Conservation (phyloP, 1,140 invertebrate genomes). For the Hermetia illucens region DNA sequence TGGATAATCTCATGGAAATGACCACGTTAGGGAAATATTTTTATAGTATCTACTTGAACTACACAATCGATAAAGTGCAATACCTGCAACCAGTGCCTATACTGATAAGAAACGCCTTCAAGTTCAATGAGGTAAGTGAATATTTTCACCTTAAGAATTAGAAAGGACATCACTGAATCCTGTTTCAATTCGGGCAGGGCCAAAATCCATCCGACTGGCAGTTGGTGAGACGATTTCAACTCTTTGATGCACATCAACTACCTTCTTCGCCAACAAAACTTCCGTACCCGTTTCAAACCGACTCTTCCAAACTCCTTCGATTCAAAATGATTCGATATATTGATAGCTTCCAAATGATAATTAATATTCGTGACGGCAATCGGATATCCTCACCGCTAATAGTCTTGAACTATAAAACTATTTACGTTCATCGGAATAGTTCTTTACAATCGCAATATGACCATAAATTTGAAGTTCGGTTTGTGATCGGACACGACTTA, state of each 20-base stretch:
- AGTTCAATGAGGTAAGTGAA: slow-evolving; percentile 18
- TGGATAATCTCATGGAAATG: slow-evolving; percentile 35
- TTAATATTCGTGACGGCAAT: slow-evolving; percentile 15
- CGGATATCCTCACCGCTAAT: slow-evolving; percentile 19
- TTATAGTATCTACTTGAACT: slow-evolving; percentile 36
- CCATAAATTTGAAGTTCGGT: slow-evolving; percentile 14
- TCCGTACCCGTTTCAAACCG: too few species aligned
- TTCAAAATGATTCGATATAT: too few species aligned
- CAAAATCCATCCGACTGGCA: slow-evolving; percentile 39
- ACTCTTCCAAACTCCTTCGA: too few species aligned
- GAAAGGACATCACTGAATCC: slow-evolving; percentile 4
- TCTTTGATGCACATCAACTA: slow-evolving; percentile 37
- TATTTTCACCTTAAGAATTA: too few species aligned
- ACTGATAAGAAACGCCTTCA: slow-evolving; percentile 30
- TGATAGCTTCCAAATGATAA: slow-evolving; percentile 17
- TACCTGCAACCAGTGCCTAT: slow-evolving; percentile 44
- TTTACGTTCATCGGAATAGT: slow-evolving; percentile 15
- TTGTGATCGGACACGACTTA: slow-evolving; percentile 8
- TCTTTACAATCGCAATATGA: slow-evolving; percentile 13
- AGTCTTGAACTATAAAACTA: slow-evolving; percentile 16
- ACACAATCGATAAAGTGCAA: slow-evolving; percentile 16
- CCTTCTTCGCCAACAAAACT: too few species aligned
- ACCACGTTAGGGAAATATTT: slow-evolving; percentile 32
- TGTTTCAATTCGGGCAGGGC: slow-evolving; percentile 13
- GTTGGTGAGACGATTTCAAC: slow-evolving; percentile 50